Percentiles rank a stretch among this genome's conserved stretches.
phyloP scores from a whole-genome alignment of 2,113 vertebrate genomes.

The Orycteropus afer region DNA sequence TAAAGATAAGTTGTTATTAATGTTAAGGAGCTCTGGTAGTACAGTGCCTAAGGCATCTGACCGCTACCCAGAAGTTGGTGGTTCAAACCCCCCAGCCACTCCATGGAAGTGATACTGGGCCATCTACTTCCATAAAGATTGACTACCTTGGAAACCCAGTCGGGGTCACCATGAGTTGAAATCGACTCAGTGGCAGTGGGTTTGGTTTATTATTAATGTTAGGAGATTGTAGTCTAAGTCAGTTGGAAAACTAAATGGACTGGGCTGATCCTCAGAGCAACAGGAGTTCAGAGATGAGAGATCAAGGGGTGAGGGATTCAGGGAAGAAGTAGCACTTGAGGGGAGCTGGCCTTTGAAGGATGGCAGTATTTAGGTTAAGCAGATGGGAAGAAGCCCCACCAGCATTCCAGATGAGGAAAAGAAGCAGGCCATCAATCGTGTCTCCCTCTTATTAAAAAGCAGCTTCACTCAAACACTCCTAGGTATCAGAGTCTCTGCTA shows the following conservation, averaged over 20 bases:
- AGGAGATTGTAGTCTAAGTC: background rate
- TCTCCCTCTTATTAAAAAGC: background rate
- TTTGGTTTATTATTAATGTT: background rate
- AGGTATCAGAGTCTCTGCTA: background rate
- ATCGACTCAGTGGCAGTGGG: too few relatives aligned
- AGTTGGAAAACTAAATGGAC: too few relatives aligned
- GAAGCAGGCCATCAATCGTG: background rate
- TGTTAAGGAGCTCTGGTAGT: too few relatives aligned
- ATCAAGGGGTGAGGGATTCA: background rate
- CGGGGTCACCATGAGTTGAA: too few relatives aligned
- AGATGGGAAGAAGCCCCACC: background rate
- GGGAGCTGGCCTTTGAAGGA: background rate
- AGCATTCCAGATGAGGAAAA: background rate
- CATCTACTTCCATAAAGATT: too few relatives aligned
- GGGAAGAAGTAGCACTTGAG: background rate
- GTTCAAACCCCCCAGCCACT: too few relatives aligned
- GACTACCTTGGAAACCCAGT: too few relatives aligned
- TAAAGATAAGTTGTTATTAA: background rate
- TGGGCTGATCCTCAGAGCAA: background rate
- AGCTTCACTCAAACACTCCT: background rate
- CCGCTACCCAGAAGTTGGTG: too few relatives aligned
- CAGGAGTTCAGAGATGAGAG: background rate
- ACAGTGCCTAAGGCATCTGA: too few relatives aligned
- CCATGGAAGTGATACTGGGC: too few relatives aligned
- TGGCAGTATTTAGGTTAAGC: background rate